These are phyloP conservation scores for Andricus curvator DNA, from an alignment of 2,888 invertebrate genomes.

Conservation along the genomic window DNA sequence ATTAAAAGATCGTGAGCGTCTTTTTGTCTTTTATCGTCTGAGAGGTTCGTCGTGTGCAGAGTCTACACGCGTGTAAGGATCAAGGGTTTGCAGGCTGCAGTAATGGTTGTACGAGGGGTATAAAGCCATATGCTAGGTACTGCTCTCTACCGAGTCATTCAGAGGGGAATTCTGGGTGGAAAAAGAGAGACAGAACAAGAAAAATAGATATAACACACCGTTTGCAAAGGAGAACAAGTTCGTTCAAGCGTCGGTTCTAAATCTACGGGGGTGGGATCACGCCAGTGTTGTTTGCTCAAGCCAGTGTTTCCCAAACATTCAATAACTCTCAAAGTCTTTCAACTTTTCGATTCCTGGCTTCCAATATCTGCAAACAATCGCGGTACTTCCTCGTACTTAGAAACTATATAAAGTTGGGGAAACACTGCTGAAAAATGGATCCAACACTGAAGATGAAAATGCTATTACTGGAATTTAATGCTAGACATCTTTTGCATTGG, in stretches of 20 bases:
- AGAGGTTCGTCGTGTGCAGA: conserved; percentile 32
- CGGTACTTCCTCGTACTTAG: neutral
- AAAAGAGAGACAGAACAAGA: conserved; percentile 21
- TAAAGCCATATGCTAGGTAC: conserved; percentile 34
- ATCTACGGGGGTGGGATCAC: conserved; percentile 27
- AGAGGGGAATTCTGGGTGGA: conserved; percentile 24
- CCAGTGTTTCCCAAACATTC: conserved; percentile 28
- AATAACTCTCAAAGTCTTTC: neutral
- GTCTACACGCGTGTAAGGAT: conserved; percentile 30
- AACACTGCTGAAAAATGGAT: neutral
- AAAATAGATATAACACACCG: conserved; percentile 32
- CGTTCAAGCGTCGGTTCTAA: conserved; percentile 35
- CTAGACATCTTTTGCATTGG: too few relatives aligned
- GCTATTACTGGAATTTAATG: neutral
- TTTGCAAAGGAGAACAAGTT: conserved; percentile 36
- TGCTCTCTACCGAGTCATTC: conserved; percentile 39
- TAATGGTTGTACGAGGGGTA: conserved; percentile 39
- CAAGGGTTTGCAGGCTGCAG: conserved; percentile 35
- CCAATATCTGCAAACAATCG: neutral
- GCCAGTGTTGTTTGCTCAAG: conserved; percentile 24
- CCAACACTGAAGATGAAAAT: conserved; percentile 17
- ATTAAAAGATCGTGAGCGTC: conserved; percentile 11
- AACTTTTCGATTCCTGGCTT: neutral
- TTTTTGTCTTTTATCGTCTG: conserved; percentile 23
- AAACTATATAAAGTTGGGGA: neutral